A percentile compares a stretch with the other conserved stretches of the same genome.
phyloP scores from a whole-genome alignment of 1,140 invertebrate genomes.

The Ceratitis capitata region DNA sequence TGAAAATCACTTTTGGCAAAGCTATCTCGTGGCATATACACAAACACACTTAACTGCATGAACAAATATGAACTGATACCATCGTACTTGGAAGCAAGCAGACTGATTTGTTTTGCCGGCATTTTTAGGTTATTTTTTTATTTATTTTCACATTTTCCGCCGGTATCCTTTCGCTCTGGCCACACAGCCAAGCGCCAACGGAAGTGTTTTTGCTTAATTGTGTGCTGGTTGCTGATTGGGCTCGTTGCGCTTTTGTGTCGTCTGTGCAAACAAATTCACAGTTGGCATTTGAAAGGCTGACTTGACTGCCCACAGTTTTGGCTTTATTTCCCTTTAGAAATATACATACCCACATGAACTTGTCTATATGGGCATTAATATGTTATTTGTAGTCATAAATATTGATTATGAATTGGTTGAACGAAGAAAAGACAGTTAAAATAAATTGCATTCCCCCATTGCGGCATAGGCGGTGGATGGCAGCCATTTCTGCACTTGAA shows the following conservation, averaged over 20 bases:
- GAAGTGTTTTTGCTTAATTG: constrained; percentile 33
- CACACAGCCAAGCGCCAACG: not conserved
- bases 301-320: not conserved
- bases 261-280: not conserved
- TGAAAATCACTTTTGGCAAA: constrained; percentile 6
- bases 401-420: constrained; percentile 24
- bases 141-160: not conserved
- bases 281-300: not conserved
- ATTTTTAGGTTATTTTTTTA: not conserved
- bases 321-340: too few species aligned
- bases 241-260: constrained; percentile 18
- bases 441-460: not conserved
- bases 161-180: not conserved
- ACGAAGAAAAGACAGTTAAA: not conserved
- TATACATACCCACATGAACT: not conserved
- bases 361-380: not conserved
- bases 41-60: not conserved
- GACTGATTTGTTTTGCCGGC: not conserved
- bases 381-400: constrained; percentile 24
- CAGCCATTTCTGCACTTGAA: too few species aligned
- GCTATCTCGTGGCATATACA: not conserved
- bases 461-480: not conserved
- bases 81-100: not conserved
- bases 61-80: not conserved
- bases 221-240: constrained; percentile 15